phyloP scores from a whole-genome alignment of 2,797 vertebrate genomes.

The Coregonus suidteri region DNA sequence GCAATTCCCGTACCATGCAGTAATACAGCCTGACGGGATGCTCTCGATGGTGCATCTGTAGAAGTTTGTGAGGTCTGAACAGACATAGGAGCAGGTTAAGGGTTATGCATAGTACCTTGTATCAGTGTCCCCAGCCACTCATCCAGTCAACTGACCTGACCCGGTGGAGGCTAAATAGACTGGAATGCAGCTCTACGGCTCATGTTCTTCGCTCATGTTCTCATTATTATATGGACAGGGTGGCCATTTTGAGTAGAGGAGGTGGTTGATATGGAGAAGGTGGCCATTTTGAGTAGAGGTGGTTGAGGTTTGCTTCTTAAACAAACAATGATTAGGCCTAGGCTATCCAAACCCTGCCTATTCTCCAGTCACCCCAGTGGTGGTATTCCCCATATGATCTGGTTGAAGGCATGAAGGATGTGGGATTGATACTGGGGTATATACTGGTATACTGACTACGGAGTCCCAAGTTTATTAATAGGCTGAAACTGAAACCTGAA shows the following conservation, averaged over 20 bases:
- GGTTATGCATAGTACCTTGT: slow-evolving; percentile 34
- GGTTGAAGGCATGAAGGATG: slow-evolving; percentile 42
- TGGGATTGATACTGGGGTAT: slow-evolving; percentile 35
- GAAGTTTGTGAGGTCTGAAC: background rate
- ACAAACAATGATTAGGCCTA: background rate
- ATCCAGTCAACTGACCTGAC: background rate
- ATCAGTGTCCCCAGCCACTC: slow-evolving; percentile 5
- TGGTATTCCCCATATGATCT: slow-evolving; percentile 48
- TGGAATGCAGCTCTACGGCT: background rate
- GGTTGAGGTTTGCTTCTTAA: background rate
- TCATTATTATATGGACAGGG: background rate
- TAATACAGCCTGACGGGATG: no score
- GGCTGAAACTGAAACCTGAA: slow-evolving; percentile 72
- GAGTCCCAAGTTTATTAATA: slow-evolving; percentile 74
- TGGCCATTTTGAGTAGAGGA: background rate
- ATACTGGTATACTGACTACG: slow-evolving; percentile 23
- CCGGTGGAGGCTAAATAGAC: background rate
- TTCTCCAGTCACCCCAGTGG: slow-evolving; percentile 39
- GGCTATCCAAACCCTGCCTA: slow-evolving; percentile 53
- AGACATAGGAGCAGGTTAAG: slow-evolving; percentile 37
- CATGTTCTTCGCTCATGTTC: background rate
- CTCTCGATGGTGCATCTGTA: no score
- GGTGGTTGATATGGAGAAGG: background rate
- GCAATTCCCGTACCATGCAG: no score
- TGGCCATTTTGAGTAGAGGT: background rate